phyloP scores from a whole-genome alignment of 2,113 vertebrate genomes.

The Athene noctua region DNA sequence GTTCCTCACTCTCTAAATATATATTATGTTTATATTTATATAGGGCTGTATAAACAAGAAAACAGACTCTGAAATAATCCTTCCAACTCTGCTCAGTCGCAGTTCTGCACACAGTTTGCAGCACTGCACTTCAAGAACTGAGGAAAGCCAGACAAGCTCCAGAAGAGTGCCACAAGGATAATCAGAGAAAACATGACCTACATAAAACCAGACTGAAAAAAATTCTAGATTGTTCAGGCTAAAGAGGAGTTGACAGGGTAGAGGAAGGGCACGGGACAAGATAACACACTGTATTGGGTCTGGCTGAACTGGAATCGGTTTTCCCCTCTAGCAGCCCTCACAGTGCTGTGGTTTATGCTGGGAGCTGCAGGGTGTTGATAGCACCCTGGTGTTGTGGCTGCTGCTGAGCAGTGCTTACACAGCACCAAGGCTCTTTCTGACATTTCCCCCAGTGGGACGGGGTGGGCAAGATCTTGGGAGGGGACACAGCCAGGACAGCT shows the following conservation, averaged over 20 bases:
- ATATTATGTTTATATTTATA: constrained; percentile 32
- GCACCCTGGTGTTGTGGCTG: too few species aligned
- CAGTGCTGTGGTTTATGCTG: too few species aligned
- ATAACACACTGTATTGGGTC: neutral
- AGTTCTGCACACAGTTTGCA: neutral
- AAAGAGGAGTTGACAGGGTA: neutral
- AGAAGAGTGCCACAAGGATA: neutral
- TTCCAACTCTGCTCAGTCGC: neutral
- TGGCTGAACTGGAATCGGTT: too few species aligned
- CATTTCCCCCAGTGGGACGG: too few species aligned
- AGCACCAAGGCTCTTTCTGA: too few species aligned
- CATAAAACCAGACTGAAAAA: neutral
- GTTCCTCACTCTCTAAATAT: constrained; percentile 28
- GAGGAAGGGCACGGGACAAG: neutral
- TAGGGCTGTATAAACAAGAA: constrained; percentile 21
- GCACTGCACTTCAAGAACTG: neutral
- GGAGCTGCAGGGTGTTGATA: too few species aligned
- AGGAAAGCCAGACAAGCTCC: neutral
- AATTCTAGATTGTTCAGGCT: neutral
- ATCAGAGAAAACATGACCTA: constrained; percentile 9
- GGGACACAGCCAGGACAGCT: too few species aligned
- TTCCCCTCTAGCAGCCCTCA: too few species aligned
- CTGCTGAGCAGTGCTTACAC: too few species aligned
- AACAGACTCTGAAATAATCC: neutral
- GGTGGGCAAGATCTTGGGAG: too few species aligned